Evolutionary conservation across 1,140 invertebrate genomes (phyloP), one percentile per base, ranked within the genome.

Genomic region (Bombus waltoni): DNA sequence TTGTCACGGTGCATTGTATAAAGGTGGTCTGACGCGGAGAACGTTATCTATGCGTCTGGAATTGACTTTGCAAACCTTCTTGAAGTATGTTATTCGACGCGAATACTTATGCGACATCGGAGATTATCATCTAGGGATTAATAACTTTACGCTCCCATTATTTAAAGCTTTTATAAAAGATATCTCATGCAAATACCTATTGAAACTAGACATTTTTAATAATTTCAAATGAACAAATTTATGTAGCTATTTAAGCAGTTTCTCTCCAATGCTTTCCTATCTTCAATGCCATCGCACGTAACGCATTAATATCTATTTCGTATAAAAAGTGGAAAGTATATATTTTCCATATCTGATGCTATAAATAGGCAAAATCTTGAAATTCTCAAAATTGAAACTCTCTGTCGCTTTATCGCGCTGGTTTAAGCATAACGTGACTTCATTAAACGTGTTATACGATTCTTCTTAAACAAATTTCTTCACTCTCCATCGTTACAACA

Each of bases 1-100:
- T 47, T 74, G 28, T 74, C 40, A 74, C 72, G 72, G n/a, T 47
- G 72, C 72, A 32, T 47, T 32, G 71, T 73, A n/a, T 32, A 47
- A 73, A 73, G 40, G 42, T 47, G 40, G 35, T 10, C 15, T 44
- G 18, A 25, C 25, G 10, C 68, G 10, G 35, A 28, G 25, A 4
- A 42, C n/a, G 40, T 73, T 73, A 73, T 73, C 42, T 42, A 73
- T n/a, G 42, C 42, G 42, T 4, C 25, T 32, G 42, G 13, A 32
- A 73, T 44, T 72, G 35, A 72, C 40, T 72, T 72, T 40, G 40
- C n/a, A 25, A n/a, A 72, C 8, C 71, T 38, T 70, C 35, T 28
- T 11, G 3, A 4, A 70, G 35, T 40, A 18, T 28, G 68, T 11
- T 38, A 18, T 25, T 25, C 35, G 22, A 68, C 22, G 35, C 35